Conservation (phyloP, 1,140 invertebrate genomes). For the silkworm (Bombyx mori) region DNA sequence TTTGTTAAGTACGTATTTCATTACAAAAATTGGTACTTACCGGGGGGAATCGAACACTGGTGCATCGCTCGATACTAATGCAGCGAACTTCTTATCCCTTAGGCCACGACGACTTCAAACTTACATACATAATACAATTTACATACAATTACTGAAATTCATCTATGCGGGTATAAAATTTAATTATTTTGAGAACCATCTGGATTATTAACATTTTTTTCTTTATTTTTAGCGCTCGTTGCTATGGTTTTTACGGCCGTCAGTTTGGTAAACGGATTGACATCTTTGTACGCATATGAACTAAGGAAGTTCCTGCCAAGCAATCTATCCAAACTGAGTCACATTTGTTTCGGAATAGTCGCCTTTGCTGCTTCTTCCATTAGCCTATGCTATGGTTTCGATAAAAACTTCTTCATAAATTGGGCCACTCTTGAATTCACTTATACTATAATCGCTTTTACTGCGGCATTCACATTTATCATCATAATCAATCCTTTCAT, state of each 20-base stretch:
- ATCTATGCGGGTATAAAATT: background rate
- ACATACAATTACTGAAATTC: background rate
- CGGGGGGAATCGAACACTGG: no score
- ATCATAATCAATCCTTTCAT: slow-evolving; percentile 28
- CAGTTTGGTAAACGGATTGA: slow-evolving; percentile 19
- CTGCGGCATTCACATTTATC: slow-evolving; percentile 14
- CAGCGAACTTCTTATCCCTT: no score
- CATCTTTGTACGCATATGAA: slow-evolving; percentile 19
- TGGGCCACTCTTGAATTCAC: slow-evolving; percentile 15
- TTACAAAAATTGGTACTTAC: no score
- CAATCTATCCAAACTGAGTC: slow-evolving; percentile 20
- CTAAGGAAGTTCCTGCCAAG: slow-evolving; percentile 13
- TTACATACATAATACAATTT: no score
- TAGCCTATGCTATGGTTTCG: slow-evolving; percentile 16
- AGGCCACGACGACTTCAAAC: no score
- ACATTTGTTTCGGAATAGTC: slow-evolving; percentile 21
- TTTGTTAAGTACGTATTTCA: no score
- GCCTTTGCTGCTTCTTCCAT: slow-evolving; percentile 11
- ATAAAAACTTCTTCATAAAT: slow-evolving; percentile 16
- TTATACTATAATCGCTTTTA: slow-evolving; percentile 14
- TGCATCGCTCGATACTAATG: no score
- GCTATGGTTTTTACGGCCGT: slow-evolving; percentile 23
- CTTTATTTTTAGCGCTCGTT: slow-evolving; percentile 18
- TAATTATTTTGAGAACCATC: background rate
- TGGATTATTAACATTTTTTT: background rate